Evolutionary conservation across 2,797 vertebrate species (phyloP), one percentile per base, ranked within the genome.

Genomic region (Leptoclinus maculatus): DNA sequence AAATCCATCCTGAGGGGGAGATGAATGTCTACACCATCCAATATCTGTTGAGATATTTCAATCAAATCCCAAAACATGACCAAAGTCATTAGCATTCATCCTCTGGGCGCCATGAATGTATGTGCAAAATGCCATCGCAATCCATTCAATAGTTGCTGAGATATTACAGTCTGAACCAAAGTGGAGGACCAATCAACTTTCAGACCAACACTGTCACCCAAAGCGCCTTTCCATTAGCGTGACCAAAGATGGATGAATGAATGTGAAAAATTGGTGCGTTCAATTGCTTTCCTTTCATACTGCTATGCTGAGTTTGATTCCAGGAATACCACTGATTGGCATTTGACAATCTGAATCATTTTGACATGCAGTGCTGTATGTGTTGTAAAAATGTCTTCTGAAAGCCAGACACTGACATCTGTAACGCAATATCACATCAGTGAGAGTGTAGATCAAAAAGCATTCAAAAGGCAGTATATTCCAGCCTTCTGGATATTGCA

Each of bases 331-430:
- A 72, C 7, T 47, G 13, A 63, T 23, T 27, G 16, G 1, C 32
- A 41, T 39, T 21, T 49, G 8, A 21, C 21, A n/a, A 43, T 43
- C 3, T 21, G 16, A 60, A 73, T 76, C 32, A 14, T 6, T 56
- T 49, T 68, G 67, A 67, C 36, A 43, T 49, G 57, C 2, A n/a
- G 9, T n/a, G 32, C 67, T 56, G 21, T 23, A 13, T 38, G 56
- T 51, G 43, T 34, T 32, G 12, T 58, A n/a, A 29, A 39, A 66
- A 39, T 9, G 27, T 56, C 21, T 63, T 68, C 34, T 79, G 32
- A 57, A 60, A 53, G 45, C 74, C 51, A 51, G 25, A 29, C 25
- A 29, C n/a, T 73, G 58, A 64, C 53, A 73, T 59, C n/a, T 54
- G 38, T 12, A n/a, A 13, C 27, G 19, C 36, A 60, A 66, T 17